Conservation (phyloP, 2,113 vertebrate species). For the Pogonocichla stellata region DNA sequence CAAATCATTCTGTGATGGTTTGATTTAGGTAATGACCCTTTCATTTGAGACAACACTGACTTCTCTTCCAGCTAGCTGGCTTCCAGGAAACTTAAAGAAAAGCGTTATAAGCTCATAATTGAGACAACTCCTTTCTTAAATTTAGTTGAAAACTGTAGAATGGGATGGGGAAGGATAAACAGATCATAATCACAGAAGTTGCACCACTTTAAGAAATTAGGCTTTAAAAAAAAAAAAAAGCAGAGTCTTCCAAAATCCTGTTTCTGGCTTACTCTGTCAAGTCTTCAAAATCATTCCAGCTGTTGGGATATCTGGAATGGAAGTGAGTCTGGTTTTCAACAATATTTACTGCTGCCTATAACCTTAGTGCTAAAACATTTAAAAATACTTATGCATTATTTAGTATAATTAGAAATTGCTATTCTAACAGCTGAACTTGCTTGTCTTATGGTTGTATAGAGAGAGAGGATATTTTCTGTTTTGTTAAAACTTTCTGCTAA, state of each 20-base stretch:
- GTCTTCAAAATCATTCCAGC: not conserved
- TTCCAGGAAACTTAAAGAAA: not conserved
- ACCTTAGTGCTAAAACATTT: not conserved
- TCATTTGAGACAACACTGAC: not conserved
- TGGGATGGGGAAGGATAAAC: not conserved
- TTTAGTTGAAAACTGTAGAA: not conserved
- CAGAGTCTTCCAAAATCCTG: not conserved
- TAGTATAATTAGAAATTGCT: not conserved
- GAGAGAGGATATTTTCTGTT: not conserved
- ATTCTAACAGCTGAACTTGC: not conserved
- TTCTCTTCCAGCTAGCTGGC: not conserved
- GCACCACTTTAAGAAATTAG: not conserved
- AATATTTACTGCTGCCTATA: not conserved
- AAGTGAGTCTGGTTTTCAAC: not conserved
- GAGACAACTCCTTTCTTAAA: not conserved
- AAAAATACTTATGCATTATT: not conserved
- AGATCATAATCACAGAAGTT: not conserved
- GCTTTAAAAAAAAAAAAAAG: not conserved
- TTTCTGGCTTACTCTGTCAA: not conserved
- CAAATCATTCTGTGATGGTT: not conserved
- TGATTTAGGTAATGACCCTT: not conserved
- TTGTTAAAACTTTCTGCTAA: not conserved
- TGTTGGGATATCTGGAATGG: not conserved
- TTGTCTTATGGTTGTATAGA: not conserved
- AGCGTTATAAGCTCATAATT: not conserved